Evolutionary conservation across 2,113 vertebrate genomes (phyloP).

Genomic region (Phoxinus phoxinus): DNA sequence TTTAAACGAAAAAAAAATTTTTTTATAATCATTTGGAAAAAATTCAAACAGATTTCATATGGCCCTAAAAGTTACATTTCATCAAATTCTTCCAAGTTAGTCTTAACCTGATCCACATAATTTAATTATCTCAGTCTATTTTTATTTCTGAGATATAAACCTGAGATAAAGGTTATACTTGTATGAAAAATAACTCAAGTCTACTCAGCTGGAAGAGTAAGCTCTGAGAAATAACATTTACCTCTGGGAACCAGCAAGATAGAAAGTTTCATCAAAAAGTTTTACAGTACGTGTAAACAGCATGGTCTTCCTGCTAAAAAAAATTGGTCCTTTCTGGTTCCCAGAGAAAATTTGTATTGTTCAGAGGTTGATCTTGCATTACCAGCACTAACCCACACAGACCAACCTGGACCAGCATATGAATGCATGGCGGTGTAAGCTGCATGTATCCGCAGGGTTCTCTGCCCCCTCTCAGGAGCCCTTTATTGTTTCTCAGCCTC

Average conservation of each 20-base stretch:
- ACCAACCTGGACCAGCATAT: background rate
- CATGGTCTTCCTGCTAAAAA: background rate
- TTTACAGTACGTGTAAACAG: background rate
- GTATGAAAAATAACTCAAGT: background rate
- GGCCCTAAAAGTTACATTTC: background rate
- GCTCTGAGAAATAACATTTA: background rate
- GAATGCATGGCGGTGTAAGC: conserved; percentile 16
- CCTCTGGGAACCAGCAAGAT: background rate
- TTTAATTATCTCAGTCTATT: background rate
- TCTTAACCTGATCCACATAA: background rate
- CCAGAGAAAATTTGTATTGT: background rate
- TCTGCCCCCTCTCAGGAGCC: background rate
- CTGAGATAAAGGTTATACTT: background rate
- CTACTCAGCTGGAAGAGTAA: background rate
- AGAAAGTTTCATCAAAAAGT: conserved; percentile 1
- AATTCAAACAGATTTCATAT: too few species aligned
- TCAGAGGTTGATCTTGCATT: background rate
- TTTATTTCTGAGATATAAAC: background rate
- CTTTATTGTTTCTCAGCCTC: conserved; percentile 46
- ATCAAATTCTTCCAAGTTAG: background rate
- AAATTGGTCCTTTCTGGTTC: background rate
- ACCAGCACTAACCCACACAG: conserved; percentile 15
- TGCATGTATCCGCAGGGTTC: conserved; percentile 8
- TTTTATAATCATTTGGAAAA: too few species aligned
- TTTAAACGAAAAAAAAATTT: too few species aligned